Evolutionary conservation across 2,888 invertebrate genomes (phyloP).

Genomic region (Eupithecia tripunctaria): DNA sequence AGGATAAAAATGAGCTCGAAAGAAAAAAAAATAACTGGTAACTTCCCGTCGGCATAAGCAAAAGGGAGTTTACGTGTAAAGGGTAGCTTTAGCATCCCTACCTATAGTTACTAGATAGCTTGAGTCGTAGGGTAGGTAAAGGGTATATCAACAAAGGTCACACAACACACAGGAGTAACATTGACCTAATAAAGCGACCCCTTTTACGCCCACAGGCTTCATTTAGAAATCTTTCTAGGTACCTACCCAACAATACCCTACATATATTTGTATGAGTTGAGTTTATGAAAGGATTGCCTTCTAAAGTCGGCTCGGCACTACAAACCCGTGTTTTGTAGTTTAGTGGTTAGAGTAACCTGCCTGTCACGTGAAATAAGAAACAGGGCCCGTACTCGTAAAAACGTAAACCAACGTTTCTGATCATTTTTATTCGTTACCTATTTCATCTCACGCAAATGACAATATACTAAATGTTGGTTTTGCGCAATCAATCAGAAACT

Average conservation of each 20-base stretch:
- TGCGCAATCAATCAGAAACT: too few species aligned
- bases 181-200: conserved; percentile 83
- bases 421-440: too few species aligned
- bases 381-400: too few species aligned
- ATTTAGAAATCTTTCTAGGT: conserved; percentile 82
- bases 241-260: conserved; percentile 39
- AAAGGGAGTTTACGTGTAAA: neutral
- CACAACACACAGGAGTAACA: conserved; percentile 54
- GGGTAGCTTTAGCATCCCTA: neutral
- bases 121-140: conserved; percentile 2
- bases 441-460: too few species aligned
- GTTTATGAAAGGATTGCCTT: too few species aligned
- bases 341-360: neutral
- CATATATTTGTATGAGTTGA: too few species aligned
- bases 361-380: neutral
- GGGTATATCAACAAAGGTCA: conserved; percentile 68
- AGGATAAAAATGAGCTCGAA: neutral
- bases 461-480: too few species aligned
- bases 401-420: too few species aligned
- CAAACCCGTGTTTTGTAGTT: neutral
- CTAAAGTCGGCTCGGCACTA: neutral
- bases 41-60: neutral
- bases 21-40: neutral
- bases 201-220: conserved; percentile 79
- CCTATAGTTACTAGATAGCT: conserved; percentile 7